Conservation (phyloP, 2,113 vertebrate species). For the Rhinogobius similis region DNA sequence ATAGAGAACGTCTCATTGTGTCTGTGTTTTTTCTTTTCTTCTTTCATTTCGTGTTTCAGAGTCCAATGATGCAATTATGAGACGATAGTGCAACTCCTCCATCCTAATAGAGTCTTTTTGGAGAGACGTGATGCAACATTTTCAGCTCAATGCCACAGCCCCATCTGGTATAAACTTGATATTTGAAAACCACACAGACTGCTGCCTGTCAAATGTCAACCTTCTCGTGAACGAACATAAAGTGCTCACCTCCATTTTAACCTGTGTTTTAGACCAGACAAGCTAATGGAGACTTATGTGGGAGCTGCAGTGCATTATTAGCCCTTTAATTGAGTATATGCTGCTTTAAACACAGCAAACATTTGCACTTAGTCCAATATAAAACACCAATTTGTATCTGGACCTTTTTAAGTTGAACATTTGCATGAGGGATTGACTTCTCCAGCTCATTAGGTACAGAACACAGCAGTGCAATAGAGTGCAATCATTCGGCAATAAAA, state of each 20-base stretch:
- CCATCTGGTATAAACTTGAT: neutral
- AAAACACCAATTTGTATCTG: constrained; percentile 13
- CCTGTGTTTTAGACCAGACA: constrained; percentile 16
- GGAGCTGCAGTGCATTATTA: constrained; percentile 30
- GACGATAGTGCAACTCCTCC: neutral
- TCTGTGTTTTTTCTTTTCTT: neutral
- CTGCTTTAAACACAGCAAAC: constrained; percentile 24
- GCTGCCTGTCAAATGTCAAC: constrained; percentile 4
- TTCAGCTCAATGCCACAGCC: neutral
- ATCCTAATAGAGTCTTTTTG: neutral
- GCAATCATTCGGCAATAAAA: constrained; percentile 25
- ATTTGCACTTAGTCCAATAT: constrained; percentile 7
- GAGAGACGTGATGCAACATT: constrained; percentile 3
- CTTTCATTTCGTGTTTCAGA: neutral
- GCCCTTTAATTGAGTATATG: constrained; percentile 25
- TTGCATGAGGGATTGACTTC: constrained; percentile 9
- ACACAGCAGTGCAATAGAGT: constrained; percentile 14
- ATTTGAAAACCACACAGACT: constrained; percentile 2
- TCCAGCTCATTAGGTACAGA: constrained; percentile 11
- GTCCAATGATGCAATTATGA: neutral
- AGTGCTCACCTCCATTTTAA: constrained; percentile 6
- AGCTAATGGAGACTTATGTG: constrained; percentile 50
- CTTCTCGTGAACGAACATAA: neutral
- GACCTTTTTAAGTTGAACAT: constrained; percentile 9
- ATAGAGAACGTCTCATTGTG: neutral